Evolutionary conservation across 2,888 invertebrate species (phyloP).

Genomic region (Standfussiana lucernea): DNA sequence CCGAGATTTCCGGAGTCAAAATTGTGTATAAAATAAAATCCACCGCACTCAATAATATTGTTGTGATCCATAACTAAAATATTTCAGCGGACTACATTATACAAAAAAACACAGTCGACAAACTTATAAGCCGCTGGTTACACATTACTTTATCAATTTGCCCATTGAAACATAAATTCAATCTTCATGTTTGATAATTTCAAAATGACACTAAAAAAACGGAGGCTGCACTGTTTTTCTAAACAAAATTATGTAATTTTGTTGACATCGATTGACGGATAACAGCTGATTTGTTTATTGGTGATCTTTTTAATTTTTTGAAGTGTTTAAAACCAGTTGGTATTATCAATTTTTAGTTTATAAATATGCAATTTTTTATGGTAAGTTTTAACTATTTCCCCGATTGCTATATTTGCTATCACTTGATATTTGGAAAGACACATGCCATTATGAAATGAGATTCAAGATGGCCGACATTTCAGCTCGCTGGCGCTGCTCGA

Average conservation of each 20-base stretch:
- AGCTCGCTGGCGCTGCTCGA: constrained; percentile 50
- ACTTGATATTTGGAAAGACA: constrained; percentile 85
- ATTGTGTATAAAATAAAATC: constrained; percentile 95
- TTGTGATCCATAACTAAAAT: constrained; percentile 87
- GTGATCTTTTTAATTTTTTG: constrained; percentile 83
- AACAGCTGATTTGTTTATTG: constrained; percentile 91
- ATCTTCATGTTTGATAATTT: constrained; percentile 85
- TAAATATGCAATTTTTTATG: constrained; percentile 76
- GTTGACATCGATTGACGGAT: constrained; percentile 91
- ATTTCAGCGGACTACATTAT: constrained; percentile 86
- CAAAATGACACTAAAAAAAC: constrained; percentile 86
- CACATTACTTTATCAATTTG: constrained; percentile 85
- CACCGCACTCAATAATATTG: constrained; percentile 92
- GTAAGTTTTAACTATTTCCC: constrained; percentile 69
- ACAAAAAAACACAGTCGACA: constrained; percentile 81
- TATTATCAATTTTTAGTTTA: constrained; percentile 66
- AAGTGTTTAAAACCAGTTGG: constrained; percentile 64
- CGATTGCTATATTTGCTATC: constrained; percentile 73
- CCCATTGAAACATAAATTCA: constrained; percentile 80
- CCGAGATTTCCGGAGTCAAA: constrained; percentile 98
- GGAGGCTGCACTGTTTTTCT: constrained; percentile 89
- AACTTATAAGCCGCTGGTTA: constrained; percentile 76
- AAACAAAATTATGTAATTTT: constrained; percentile 91
- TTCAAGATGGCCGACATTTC: constrained; percentile 86
- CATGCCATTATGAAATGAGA: constrained; percentile 83